Percentiles rank a stretch among this genome's conserved stretches.
These are phyloP conservation scores for Athripsodes cinereus DNA, from an alignment of 2,888 invertebrate species.

Conservation along the genomic window DNA sequence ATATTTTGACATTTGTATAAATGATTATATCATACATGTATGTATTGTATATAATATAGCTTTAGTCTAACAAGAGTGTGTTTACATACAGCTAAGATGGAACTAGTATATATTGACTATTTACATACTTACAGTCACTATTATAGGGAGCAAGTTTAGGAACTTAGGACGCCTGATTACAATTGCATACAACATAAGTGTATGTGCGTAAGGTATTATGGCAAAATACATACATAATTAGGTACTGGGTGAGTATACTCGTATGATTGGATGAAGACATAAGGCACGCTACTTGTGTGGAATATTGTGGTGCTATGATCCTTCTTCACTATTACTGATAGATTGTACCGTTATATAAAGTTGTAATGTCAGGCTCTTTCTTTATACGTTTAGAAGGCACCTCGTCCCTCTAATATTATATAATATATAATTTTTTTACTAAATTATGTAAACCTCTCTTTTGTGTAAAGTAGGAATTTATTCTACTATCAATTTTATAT, in stretches of 20 bases:
- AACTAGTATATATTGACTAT: constrained; percentile 8
- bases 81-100: background rate
- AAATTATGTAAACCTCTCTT: constrained; percentile 15
- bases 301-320: constrained; percentile 2
- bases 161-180: constrained; percentile 27
- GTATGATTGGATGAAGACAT: constrained; percentile 11
- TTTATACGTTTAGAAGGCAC: constrained; percentile 39
- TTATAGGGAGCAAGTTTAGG: constrained; percentile 28
- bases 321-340: too few relatives aligned
- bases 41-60: background rate
- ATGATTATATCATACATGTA: background rate
- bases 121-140: constrained; percentile 27
- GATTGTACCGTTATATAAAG: too few relatives aligned
- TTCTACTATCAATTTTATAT: background rate
- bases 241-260: background rate
- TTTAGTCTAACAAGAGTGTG: background rate
- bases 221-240: too few relatives aligned
- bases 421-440: constrained; percentile 22
- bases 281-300: constrained; percentile 20
- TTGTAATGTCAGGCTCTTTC: constrained; percentile 25
- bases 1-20: too few relatives aligned
- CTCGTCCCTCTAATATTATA: constrained; percentile 36
- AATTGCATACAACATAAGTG: background rate
- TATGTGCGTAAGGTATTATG: background rate
- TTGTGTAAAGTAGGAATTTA: background rate